phyloP scores from a whole-genome alignment of 2,113 vertebrate species.

The Macrotis lagotis region DNA sequence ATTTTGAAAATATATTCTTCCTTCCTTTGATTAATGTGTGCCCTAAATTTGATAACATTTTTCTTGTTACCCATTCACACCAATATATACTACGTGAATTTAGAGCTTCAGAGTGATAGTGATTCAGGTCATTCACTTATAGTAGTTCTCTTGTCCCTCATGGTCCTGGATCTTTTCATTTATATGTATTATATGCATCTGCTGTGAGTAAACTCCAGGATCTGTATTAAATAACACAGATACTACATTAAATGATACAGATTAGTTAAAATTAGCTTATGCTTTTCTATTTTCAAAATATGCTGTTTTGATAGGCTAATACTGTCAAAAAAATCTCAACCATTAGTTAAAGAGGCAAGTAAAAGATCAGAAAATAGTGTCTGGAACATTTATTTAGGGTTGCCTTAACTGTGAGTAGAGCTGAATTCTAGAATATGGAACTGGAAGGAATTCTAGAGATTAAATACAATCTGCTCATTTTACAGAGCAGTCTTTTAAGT shows the following conservation, averaged over 20 bases:
- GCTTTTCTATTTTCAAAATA: background rate
- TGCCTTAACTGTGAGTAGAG: slow-evolving; percentile 2
- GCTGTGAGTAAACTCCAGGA: background rate
- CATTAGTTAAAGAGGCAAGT: background rate
- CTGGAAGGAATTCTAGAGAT: background rate
- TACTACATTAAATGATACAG: too few species aligned
- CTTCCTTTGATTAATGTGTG: background rate
- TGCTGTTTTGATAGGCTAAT: background rate
- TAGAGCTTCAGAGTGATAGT: background rate
- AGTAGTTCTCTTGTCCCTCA: background rate
- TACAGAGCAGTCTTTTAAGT: background rate
- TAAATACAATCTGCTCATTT: background rate
- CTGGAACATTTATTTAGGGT: background rate
- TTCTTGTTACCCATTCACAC: background rate
- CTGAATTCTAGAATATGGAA: background rate
- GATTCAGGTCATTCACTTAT: background rate
- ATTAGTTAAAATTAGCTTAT: background rate
- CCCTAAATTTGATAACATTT: background rate
- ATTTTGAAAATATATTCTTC: background rate
- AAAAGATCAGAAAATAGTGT: background rate
- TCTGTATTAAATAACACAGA: too few species aligned
- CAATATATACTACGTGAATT: background rate
- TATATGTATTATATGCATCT: background rate
- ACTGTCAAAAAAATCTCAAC: background rate
- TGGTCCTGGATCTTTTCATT: background rate